Conservation (phyloP, 2,113 vertebrate species). For the Notechis scutatus region DNA sequence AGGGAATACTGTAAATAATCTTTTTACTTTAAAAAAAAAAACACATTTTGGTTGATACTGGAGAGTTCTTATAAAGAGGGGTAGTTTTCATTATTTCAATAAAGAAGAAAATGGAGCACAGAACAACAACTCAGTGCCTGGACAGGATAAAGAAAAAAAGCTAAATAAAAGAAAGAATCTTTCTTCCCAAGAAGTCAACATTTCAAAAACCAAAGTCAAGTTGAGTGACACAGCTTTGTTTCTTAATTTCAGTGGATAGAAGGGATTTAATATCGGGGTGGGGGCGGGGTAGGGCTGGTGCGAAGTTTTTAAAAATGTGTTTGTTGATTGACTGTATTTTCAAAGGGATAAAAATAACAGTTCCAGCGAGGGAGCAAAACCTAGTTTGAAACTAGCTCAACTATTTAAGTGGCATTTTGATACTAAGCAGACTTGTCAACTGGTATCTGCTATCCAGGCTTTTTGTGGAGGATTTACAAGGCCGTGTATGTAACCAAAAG, state of each 20-base stretch:
- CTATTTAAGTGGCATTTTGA: slow-evolving; percentile 58
- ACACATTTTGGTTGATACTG: slow-evolving; percentile 78
- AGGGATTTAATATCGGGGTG: slow-evolving; percentile 47
- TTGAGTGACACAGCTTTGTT: slow-evolving; percentile 53
- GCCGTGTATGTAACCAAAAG: slow-evolving; percentile 88
- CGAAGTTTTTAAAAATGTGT: slow-evolving; percentile 19
- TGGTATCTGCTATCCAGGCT: slow-evolving; percentile 69
- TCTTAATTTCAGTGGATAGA: slow-evolving; percentile 58
- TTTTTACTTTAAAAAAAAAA: slow-evolving; percentile 77
- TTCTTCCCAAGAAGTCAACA: slow-evolving; percentile 51
- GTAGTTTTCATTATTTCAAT: slow-evolving; percentile 83
- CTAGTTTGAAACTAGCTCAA: slow-evolving; percentile 62
- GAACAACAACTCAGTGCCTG: slow-evolving; percentile 69
- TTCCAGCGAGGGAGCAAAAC: slow-evolving; percentile 24
- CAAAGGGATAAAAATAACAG: slow-evolving; percentile 46
- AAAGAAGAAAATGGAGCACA: slow-evolving; percentile 63
- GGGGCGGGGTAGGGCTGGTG: background rate
- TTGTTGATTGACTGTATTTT: slow-evolving; percentile 53
- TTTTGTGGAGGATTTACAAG: slow-evolving; percentile 69
- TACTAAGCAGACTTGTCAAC: slow-evolving; percentile 60
- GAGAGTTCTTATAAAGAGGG: slow-evolving; percentile 80
- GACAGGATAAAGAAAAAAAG: slow-evolving; percentile 36
- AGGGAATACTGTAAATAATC: slow-evolving; percentile 78
- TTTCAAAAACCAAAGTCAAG: slow-evolving; percentile 75
- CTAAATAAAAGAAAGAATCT: slow-evolving; percentile 53